Evolutionary conservation across 2,113 vertebrate species (phyloP), one percentile per base, ranked within the genome.

Genomic region (Engraulis encrasicolus): DNA sequence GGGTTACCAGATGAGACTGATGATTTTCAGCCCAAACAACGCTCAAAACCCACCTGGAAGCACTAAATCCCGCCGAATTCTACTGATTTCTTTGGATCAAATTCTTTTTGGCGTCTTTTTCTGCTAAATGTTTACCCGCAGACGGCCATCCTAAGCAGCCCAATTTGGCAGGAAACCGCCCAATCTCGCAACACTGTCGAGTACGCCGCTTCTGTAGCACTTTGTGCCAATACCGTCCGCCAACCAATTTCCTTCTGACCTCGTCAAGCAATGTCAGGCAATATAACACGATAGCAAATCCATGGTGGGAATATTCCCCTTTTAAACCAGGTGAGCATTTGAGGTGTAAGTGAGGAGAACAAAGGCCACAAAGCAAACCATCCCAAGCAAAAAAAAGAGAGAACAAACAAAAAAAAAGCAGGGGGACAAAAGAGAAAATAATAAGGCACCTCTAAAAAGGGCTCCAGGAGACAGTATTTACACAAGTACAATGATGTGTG

Each of bases 401-500:
- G 66, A 17, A 45, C 40, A 45, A 45, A 74, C 31, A 34, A 19
- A 34, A 34, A 66, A 9, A 18, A 5, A 36, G 18, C 2, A 34
- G 6, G 15, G 12, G 12, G 27, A 61, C 6, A 12, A 66, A 31
- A 27, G 27, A 2, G 27, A 66, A 27, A 66, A 66, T 31, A 23
- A 71, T 74, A 74, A 74, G 66, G 27, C 31, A 5, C 66, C 27
- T 74, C 27, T 74, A 74, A 74, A 74, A 36, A 18, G 66, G n/a
- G 66, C 66, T 34, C 66, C 2, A 23, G 23, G 66, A 74, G 66
- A 74, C 66, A 34, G 66, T 74, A 74, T 74, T 74, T 74, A 74
- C 66, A 74, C 66, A 74, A 74, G 66, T 34, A 74, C 66, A 74
- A 74, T 74, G 66, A 74, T 74, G 66, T 74, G 66, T 74, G 66